Conservation (phyloP, 2,113 vertebrate species). For the Peromyscus polionotus region DNA sequence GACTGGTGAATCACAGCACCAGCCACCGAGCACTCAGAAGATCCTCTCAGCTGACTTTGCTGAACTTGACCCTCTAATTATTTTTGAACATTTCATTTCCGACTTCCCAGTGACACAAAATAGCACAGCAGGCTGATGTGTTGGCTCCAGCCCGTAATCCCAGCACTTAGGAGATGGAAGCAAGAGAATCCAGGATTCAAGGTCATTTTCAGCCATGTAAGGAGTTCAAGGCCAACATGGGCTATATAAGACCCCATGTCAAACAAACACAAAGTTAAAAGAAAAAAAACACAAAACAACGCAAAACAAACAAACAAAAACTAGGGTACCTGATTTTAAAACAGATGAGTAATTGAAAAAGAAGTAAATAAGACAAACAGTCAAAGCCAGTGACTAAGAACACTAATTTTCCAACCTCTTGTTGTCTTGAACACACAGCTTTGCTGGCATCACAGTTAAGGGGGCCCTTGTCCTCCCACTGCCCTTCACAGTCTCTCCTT, state of each 20-base stretch:
- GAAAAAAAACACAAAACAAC: background rate
- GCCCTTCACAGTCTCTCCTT: background rate
- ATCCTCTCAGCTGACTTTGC: constrained; percentile 36
- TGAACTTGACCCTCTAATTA: background rate
- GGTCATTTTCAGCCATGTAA: background rate
- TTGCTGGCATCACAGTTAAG: background rate
- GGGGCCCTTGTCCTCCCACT: background rate
- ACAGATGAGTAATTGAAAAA: background rate
- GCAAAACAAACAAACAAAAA: background rate
- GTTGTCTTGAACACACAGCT: background rate
- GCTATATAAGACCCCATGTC: background rate
- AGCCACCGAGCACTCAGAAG: background rate
- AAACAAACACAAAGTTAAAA: background rate
- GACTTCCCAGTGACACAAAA: background rate
- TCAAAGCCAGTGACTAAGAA: background rate
- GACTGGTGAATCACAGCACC: background rate
- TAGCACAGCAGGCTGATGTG: background rate
- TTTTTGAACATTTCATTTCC: constrained; percentile 36
- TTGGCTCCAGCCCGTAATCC: background rate
- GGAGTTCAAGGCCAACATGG: background rate
- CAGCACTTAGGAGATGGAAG: background rate
- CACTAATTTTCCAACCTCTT: background rate
- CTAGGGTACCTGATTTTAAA: background rate
- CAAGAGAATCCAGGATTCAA: background rate
- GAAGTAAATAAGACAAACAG: background rate